phyloP scores from a whole-genome alignment of 2,797 vertebrate species.

The Oryzias sinensis region DNA sequence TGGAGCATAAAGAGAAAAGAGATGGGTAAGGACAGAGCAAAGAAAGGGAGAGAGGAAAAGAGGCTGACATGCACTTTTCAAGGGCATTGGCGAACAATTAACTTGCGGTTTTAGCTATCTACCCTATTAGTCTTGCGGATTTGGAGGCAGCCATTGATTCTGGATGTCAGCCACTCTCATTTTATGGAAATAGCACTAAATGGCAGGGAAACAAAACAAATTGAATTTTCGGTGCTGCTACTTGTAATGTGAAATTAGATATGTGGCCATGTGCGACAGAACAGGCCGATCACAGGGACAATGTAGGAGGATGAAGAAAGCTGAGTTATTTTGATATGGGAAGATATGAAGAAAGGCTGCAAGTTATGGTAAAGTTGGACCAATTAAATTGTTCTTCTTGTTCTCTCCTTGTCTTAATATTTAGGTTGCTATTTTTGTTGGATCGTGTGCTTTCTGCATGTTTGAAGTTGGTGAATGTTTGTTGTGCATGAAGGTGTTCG shows the following conservation, averaged over 20 bases:
- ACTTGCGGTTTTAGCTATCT: constrained; percentile 72
- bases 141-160: constrained; percentile 73
- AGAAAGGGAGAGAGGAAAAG: constrained; percentile 25
- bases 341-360: too few species aligned
- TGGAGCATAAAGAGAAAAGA: constrained; percentile 26
- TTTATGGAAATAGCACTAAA: constrained; percentile 76
- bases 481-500: too few species aligned
- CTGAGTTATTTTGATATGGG: constrained; percentile 38
- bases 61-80: constrained; percentile 64
- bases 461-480: too few species aligned
- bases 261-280: constrained; percentile 70
- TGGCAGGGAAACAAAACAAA: constrained; percentile 75
- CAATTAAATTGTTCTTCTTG: too few species aligned
- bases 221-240: constrained; percentile 73
- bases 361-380: too few species aligned
- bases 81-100: constrained; percentile 75
- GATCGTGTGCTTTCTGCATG: too few species aligned
- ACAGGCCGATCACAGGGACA: constrained; percentile 46
- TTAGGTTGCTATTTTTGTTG: too few species aligned
- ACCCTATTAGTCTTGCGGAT: constrained; percentile 69
- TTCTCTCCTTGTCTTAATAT: too few species aligned
- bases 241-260: constrained; percentile 77
- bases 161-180: constrained; percentile 76
- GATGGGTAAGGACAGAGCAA: constrained; percentile 28
- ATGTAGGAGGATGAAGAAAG: constrained; percentile 33